Conservation (phyloP, 2,797 vertebrate species). For the Capromys pilorides region DNA sequence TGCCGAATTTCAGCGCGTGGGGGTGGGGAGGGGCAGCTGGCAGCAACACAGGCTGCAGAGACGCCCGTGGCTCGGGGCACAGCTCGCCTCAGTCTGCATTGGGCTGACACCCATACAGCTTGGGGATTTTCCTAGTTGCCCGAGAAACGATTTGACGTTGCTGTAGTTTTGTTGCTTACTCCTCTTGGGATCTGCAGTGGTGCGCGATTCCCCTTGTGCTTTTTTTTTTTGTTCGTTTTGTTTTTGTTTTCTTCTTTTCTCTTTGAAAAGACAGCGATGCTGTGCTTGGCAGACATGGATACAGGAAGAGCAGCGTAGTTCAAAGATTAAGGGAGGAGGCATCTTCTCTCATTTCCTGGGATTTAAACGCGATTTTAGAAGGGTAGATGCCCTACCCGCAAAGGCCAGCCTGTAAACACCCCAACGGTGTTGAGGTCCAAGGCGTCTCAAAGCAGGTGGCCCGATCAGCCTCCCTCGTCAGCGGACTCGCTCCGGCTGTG, state of each 20-base stretch:
- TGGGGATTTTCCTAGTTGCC: conserved; percentile 73
- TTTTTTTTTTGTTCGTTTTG: not conserved
- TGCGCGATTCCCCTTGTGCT: conserved; percentile 45
- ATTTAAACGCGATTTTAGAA: conserved; percentile 45
- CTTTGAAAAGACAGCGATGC: conserved; percentile 69
- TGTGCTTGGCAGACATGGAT: conserved; percentile 82
- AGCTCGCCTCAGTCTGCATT: conserved; percentile 65
- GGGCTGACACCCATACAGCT: conserved; percentile 61
- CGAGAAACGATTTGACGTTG: conserved; percentile 68
- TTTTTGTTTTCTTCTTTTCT: conserved; percentile 35
- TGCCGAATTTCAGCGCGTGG: conserved; percentile 50
- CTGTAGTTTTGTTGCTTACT: conserved; percentile 78
- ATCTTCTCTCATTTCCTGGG: conserved; percentile 46
- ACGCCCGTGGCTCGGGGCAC: conserved; percentile 60
- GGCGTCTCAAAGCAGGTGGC: conserved; percentile 84
- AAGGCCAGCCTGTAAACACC: conserved; percentile 62
- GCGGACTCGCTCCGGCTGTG: conserved; percentile 77
- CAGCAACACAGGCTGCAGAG: conserved; percentile 78
- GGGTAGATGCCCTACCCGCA: conserved; percentile 47
- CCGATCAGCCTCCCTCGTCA: conserved; percentile 78
- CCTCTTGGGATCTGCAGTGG: conserved; percentile 81
- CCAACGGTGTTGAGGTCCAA: conserved; percentile 63
- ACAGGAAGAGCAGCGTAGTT: conserved; percentile 64
- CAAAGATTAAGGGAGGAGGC: conserved; percentile 55
- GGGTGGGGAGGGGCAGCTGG: conserved; percentile 59